Evolutionary conservation across 2,113 vertebrate genomes (phyloP), one percentile per base, ranked within the genome.

Genomic region (Synchiropus splendidus): DNA sequence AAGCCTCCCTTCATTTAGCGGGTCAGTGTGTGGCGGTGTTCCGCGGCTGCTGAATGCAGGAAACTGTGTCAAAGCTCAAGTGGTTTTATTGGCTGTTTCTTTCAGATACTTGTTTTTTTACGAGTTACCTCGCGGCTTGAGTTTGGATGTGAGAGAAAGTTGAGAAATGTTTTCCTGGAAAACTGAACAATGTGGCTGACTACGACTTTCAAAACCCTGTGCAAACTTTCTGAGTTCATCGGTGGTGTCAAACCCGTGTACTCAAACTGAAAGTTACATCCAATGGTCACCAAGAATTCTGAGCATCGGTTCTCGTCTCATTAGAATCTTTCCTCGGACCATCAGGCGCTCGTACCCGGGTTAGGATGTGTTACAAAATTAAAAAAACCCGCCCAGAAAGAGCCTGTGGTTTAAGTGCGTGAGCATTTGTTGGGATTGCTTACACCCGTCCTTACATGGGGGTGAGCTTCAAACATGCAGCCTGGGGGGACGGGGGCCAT

Each of bases 61-160:
- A 67, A 78, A 67, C 55, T 61, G 61, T 74, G 70, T 72, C 64
- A 66, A 54, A 73, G 61, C 76, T 74, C 71, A 72, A 72, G 59
- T 59, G 48, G 39, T 77, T 77, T 72, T 74, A 77, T 67, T 67
- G 72, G 61, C 61, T 56, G 56, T 64, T 64, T 64, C 61, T 70
- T 31, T 77, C 50, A 63, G 51, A 75, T 61, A 53, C 32, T 1
- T 13, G 2, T 39, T 27, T 27, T 69, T 67, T 71, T 64, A 73
- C 39, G 45, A 54, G 59, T 49, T 12, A 44, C 51, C 58, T 71
- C 67, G 5, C 56, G 1, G 43, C 66, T 55, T 61, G 65, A 65
- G 54, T 59, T 55, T 61, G 41, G 58, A 59, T 58, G 58, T 48
- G 41, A 54, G 51, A 61, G 56, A 50, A 69, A 58, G 53, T 54